A percentile compares a stretch with the other conserved stretches of the same genome.
Evolutionary conservation across 2,797 vertebrate genomes (phyloP).

Genomic region (Phalloptychus januarius): DNA sequence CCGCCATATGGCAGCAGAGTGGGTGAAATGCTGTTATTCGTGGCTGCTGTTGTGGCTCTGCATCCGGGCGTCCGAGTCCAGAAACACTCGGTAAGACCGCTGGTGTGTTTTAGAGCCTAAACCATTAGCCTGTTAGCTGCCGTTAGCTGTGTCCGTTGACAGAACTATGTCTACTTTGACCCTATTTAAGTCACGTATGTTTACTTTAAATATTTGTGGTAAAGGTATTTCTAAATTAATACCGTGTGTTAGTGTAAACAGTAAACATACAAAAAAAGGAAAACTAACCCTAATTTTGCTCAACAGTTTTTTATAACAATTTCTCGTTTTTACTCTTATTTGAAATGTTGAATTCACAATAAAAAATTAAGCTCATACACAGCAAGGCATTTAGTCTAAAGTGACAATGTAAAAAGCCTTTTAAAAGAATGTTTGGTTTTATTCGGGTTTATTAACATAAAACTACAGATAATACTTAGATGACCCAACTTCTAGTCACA

Average conservation of each 20-base stretch:
- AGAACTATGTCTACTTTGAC: background rate
- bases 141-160: conserved; percentile 5
- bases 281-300: background rate
- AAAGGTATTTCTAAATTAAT: background rate
- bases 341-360: background rate
- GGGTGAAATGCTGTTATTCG: conserved; percentile 31
- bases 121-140: conserved; percentile 21
- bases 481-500: conserved; percentile 12
- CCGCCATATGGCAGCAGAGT: conserved; percentile 64
- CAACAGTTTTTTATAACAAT: conserved; percentile 19
- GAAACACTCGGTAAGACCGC: conserved; percentile 66
- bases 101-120: conserved; percentile 2
- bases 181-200: background rate
- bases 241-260: background rate
- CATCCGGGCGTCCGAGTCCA: conserved; percentile 38
- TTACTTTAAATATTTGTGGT: accelerated
- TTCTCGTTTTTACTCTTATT: background rate
- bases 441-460: background rate
- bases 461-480: background rate
- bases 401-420: background rate
- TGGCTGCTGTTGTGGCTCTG: conserved; percentile 59
- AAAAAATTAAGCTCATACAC: background rate
- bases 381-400: accelerated
- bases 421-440: background rate
- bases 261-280: background rate